phyloP scores from a whole-genome alignment of 1,140 invertebrate species.

The Drosophila orena region DNA sequence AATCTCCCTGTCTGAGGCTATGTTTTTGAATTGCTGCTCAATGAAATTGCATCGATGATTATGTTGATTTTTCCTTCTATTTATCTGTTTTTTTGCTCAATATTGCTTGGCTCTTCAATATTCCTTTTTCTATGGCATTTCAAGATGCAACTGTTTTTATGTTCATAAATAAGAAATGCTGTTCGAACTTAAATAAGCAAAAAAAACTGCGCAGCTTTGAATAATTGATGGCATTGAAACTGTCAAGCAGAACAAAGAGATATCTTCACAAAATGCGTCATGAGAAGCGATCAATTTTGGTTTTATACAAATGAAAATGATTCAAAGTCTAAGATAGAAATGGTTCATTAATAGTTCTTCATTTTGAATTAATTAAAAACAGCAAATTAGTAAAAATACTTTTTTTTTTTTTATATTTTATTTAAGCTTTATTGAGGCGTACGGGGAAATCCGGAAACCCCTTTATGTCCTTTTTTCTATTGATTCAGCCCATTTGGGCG shows the following conservation, averaged over 20 bases:
- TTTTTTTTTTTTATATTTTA: too few species aligned
- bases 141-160: constrained; percentile 54
- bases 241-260: constrained; percentile 46
- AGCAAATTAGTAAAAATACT: too few species aligned
- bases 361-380: too few species aligned
- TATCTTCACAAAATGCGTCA: constrained; percentile 48
- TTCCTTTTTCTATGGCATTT: constrained; percentile 21
- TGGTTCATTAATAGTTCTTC: too few species aligned
- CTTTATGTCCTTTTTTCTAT: too few species aligned
- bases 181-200: constrained; percentile 44
- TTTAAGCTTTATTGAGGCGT: too few species aligned
- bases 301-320: constrained; percentile 15
- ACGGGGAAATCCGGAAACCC: too few species aligned
- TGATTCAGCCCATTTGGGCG: too few species aligned
- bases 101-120: constrained; percentile 57
- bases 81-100: constrained; percentile 9
- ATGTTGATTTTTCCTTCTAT: constrained; percentile 66
- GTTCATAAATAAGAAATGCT: constrained; percentile 66
- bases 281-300: constrained; percentile 42
- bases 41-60: constrained; percentile 80
- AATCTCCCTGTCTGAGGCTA: constrained; percentile 35
- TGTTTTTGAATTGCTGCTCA: constrained; percentile 81
- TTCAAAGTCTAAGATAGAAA: too few species aligned
- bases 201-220: constrained; percentile 72
- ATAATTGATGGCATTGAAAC: constrained; percentile 65